Conservation (phyloP, 2,888 invertebrate species). For the Troides helena region DNA sequence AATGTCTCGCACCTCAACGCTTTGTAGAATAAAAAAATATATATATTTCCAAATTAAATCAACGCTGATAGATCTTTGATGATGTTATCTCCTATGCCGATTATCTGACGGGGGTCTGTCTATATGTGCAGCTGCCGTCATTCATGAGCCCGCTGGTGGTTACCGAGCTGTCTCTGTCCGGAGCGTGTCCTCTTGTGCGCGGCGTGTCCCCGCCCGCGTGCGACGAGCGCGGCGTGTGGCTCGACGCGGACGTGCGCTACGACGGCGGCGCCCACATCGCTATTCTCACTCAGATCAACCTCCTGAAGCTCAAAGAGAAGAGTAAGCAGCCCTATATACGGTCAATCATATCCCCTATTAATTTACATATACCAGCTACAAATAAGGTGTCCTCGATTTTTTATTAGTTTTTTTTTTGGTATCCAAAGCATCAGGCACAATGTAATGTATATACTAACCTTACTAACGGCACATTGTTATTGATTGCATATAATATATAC, state of each 20-base stretch:
- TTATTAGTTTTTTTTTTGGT: no score
- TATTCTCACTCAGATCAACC: constrained; percentile 92
- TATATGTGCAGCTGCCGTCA: constrained; percentile 83
- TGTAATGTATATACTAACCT: no score
- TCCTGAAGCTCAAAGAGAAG: constrained; percentile 75
- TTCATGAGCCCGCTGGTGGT: constrained; percentile 92
- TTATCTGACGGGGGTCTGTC: neutral
- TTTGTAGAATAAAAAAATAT: no score
- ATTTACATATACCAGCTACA: no score
- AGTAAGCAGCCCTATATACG: constrained; percentile 47
- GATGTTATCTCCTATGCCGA: neutral
- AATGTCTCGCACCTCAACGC: no score
- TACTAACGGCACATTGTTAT: no score
- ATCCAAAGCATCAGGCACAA: no score
- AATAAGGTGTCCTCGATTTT: no score
- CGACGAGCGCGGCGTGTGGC: constrained; percentile 93
- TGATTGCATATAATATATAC: no score
- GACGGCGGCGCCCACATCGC: constrained; percentile 89
- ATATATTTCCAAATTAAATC: no score
- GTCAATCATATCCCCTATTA: neutral
- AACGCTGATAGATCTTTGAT: neutral
- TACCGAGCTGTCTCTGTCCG: constrained; percentile 86
- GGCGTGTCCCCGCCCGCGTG: constrained; percentile 83
- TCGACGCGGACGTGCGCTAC: constrained; percentile 90
- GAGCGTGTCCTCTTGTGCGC: constrained; percentile 83